Evolutionary conservation across 2,797 vertebrate species (phyloP).

Genomic region (Cirrhinus mrigala): DNA sequence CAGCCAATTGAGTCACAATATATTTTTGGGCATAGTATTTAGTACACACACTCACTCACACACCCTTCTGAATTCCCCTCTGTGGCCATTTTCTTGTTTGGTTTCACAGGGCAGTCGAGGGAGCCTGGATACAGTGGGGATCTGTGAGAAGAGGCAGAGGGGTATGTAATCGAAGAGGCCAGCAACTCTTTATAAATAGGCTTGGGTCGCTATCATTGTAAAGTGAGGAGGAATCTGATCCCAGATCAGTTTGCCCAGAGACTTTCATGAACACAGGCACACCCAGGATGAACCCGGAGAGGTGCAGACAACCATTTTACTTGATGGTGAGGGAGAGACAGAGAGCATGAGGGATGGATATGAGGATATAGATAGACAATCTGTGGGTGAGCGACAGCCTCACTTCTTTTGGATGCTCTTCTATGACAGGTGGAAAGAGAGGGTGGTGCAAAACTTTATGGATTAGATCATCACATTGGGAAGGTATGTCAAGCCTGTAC

Average conservation of each 20-base stretch:
- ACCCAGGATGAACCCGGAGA: conserved; percentile 70
- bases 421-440: conserved; percentile 9
- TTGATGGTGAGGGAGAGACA: conserved; percentile 57
- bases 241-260: conserved; percentile 46
- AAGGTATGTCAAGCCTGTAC: neutral
- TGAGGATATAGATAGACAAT: conserved; percentile 61
- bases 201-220: conserved; percentile 53
- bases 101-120: conserved; percentile 32
- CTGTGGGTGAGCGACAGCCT: conserved; percentile 37
- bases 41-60: conserved; percentile 27
- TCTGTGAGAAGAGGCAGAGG: conserved; percentile 50
- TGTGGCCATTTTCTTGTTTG: conserved; percentile 57
- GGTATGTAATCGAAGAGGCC: conserved; percentile 66
- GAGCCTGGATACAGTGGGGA: conserved; percentile 49
- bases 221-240: conserved; percentile 44
- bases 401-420: conserved; percentile 20
- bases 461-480: conserved; percentile 24
- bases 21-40: conserved; percentile 37
- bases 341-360: conserved; percentile 58
- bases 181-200: conserved; percentile 71
- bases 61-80: conserved; percentile 41
- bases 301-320: conserved; percentile 63
- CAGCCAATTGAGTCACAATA: conserved; percentile 13
- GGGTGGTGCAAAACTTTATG: neutral
- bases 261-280: conserved; percentile 49